Conservation (phyloP, 2,888 invertebrate genomes). For the Pelosia muscerda region DNA sequence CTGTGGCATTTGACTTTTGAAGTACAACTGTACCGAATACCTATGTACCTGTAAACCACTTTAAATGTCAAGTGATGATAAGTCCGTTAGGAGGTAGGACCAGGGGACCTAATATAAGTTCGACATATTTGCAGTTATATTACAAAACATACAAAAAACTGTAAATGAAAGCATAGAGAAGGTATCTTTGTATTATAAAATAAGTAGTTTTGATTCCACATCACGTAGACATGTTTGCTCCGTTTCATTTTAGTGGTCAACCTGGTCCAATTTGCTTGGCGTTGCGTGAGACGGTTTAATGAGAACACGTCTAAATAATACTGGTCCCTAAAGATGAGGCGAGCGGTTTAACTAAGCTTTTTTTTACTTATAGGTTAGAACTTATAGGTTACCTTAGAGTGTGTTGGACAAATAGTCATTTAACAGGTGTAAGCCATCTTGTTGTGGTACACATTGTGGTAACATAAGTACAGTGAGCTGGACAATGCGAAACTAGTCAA, state of each 20-base stretch:
- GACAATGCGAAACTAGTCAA: no score
- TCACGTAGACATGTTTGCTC: conserved; percentile 55
- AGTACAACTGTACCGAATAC: no score
- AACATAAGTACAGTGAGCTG: no score
- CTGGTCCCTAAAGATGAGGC: conserved; percentile 22
- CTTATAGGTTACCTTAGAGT: background rate
- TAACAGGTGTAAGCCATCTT: background rate
- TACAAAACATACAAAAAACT: no score
- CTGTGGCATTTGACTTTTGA: no score
- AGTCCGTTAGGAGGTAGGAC: no score
- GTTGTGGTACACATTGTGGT: no score
- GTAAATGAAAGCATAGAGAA: background rate
- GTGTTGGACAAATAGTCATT: background rate
- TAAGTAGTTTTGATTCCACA: conserved; percentile 53
- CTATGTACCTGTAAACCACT: no score
- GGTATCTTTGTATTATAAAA: conserved; percentile 31
- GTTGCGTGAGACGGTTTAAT: conserved; percentile 56
- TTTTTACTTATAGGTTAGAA: background rate
- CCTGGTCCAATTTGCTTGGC: conserved; percentile 50
- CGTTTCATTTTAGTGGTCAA: conserved; percentile 59
- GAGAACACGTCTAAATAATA: conserved; percentile 38
- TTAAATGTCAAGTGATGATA: no score
- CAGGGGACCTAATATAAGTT: no score
- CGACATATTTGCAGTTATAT: no score
- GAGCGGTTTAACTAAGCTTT: conserved; percentile 14